These are phyloP conservation scores for Clarias magur DNA, from an alignment of 2,113 vertebrate species.

Conservation along the genomic window DNA sequence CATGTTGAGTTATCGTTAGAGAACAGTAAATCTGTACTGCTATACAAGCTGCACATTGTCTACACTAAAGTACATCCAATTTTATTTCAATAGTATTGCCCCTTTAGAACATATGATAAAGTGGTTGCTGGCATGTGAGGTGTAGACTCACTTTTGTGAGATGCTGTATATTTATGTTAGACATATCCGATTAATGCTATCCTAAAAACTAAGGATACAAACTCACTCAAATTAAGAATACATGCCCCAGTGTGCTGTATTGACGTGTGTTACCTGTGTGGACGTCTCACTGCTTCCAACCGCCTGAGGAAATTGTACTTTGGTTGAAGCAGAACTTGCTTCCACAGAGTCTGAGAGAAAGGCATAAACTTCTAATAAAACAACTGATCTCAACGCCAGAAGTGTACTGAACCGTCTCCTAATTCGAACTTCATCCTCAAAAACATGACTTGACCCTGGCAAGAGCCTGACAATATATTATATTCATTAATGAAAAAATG, in stretches of 20 bases:
- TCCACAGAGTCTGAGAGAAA: neutral
- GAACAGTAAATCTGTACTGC: too few species aligned
- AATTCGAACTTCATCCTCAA: conserved; percentile 17
- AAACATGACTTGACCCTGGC: neutral
- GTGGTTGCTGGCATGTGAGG: too few species aligned
- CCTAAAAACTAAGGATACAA: neutral
- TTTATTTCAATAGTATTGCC: too few species aligned
- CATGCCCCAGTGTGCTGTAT: neutral
- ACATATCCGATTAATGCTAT: neutral
- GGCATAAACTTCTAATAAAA: neutral
- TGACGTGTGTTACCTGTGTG: neutral
- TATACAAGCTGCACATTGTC: too few species aligned
- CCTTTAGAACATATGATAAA: too few species aligned
- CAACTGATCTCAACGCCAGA: neutral
- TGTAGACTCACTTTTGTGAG: too few species aligned
- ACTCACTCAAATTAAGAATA: neutral
- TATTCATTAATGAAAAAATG: neutral
- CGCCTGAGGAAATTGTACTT: neutral
- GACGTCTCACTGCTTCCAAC: neutral
- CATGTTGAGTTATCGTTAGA: too few species aligned
- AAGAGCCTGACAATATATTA: neutral
- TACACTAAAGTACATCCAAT: too few species aligned
- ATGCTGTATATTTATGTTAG: neutral
- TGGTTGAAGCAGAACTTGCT: neutral
- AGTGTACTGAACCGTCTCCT: neutral